Base-by-base conservation (phyloP, 2,888 invertebrate species). In the Drosophila acutilabella region DNA sequence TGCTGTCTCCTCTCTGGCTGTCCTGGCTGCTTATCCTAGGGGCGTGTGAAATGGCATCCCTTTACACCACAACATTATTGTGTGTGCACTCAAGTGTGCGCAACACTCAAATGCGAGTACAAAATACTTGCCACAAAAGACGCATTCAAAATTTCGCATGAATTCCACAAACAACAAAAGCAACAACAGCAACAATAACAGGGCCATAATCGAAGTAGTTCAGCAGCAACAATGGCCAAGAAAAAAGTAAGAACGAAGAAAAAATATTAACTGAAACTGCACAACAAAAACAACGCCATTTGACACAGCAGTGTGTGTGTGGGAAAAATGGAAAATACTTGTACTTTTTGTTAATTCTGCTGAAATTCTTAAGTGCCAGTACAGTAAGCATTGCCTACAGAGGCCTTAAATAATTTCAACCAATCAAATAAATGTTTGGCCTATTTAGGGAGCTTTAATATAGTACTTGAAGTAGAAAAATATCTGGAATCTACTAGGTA, bases 11-110 rank as follows among this genome's bases (percentile, higher is more conserved):
- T 36, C 18, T 45, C 11, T 33, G 20, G 33, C 20, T 23, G 52
- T 42, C 30, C 40, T 36, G 42, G 26, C 18, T 44, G 45, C 44
- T 33, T 57, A 64, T 74, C 45, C 71, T 52, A 11, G 58, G 47
- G 64, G 45, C 71, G 71, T 74, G 74, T 68, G 76, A 76, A 64
- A 64, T 44, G 64, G n/a, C 40, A 56, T 36, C 42, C 20, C 44
- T 14, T 36, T 33, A 40, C 52, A 52, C 44, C 47, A 38, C 52
- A 30, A 38, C 52, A 30, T 73, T 36, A 44, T 26, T 70, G 74
- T 84, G 80, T 87, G 85, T 81, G 85, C 85, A 85, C 77, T 85
- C 83, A 80, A 88, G 85, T 88, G 83, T 85, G 72, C 71, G 52
- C 40, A 80, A 72, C 82, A 81, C 84, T 83, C 73, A 57, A 77